Conservation (phyloP, 2,888 invertebrate species). For the Empis stercorea region DNA sequence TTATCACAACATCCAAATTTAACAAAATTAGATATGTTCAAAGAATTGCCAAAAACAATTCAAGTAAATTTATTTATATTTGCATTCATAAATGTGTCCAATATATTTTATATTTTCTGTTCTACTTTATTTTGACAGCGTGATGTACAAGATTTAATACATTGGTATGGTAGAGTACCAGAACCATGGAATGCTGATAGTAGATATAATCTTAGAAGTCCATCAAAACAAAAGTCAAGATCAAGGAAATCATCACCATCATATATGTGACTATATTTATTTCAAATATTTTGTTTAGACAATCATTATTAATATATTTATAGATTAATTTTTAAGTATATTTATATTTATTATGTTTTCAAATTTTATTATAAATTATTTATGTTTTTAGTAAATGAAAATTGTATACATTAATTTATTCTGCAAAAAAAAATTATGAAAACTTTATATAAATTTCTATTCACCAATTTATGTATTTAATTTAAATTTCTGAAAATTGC, state of each 20-base stretch:
- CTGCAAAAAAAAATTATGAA: too few species aligned
- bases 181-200: conserved; percentile 29
- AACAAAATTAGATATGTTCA: conserved; percentile 28
- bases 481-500: too few species aligned
- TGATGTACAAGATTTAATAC: conserved; percentile 30
- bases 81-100: too few species aligned
- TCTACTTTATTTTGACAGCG: conserved; percentile 18
- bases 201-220: conserved; percentile 28
- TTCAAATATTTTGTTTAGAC: neutral
- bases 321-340: neutral
- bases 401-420: too few species aligned
- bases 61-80: conserved; percentile 23
- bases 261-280: conserved; percentile 23
- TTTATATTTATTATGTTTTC: neutral
- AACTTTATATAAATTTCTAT: too few species aligned
- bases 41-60: conserved; percentile 25
- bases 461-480: too few species aligned
- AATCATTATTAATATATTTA: neutral
- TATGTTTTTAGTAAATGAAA: too few species aligned
- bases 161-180: conserved; percentile 31
- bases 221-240: conserved; percentile 27
- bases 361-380: too few species aligned
- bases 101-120: too few species aligned
- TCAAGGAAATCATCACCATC: conserved; percentile 32
- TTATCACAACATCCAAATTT: conserved; percentile 27